These are phyloP conservation scores for Ptyas mucosa DNA, from an alignment of 2,113 vertebrate genomes.

Conservation along the genomic window DNA sequence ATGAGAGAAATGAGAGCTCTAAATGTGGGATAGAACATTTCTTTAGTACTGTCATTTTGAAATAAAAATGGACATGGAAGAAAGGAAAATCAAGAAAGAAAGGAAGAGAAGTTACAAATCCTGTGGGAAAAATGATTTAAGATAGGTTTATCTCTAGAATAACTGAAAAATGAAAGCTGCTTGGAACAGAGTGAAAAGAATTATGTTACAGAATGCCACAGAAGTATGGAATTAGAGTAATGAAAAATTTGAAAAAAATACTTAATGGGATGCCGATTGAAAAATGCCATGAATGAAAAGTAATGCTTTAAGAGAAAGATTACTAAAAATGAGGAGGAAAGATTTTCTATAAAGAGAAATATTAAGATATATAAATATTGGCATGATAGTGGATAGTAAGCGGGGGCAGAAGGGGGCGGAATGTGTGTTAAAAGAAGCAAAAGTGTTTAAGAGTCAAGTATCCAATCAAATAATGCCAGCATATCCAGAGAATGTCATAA, in stretches of 20 bases:
- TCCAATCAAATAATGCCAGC: neutral
- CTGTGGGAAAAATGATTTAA: neutral
- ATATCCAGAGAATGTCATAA: neutral
- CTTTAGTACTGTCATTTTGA: neutral
- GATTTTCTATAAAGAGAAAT: neutral
- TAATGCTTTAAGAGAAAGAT: neutral
- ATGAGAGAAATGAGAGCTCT: neutral
- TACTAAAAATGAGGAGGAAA: neutral
- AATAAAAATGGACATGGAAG: neutral
- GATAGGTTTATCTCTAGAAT: neutral
- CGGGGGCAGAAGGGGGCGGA: no score
- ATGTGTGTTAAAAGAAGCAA: neutral
- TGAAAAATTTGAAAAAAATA: neutral
- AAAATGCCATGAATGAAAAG: neutral
- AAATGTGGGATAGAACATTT: neutral
- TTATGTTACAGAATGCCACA: neutral
- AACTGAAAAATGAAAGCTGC: neutral
- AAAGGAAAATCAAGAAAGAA: neutral
- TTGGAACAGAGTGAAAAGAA: neutral
- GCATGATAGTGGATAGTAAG: neutral
- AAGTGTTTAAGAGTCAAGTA: neutral
- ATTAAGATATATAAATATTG: neutral
- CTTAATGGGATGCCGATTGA: neutral
- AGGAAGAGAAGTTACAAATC: neutral
- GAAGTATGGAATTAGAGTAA: neutral